phyloP scores from a whole-genome alignment of 1,140 invertebrate genomes.

The Mesaphorura yosii region DNA sequence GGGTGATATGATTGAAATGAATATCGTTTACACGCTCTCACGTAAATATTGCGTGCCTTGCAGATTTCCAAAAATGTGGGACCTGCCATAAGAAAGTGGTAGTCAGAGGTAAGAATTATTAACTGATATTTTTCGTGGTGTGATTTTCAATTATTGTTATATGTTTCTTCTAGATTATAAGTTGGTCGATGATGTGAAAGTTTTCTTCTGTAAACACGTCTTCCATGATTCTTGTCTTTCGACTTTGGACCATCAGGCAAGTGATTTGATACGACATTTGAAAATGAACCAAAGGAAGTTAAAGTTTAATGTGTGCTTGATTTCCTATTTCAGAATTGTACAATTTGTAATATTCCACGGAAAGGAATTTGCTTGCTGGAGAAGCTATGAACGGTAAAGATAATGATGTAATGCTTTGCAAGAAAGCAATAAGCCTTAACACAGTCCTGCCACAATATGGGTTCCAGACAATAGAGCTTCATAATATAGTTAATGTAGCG shows the following conservation, averaged over 20 bases:
- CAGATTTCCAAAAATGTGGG: conserved; percentile 59
- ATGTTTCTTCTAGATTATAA: conserved; percentile 39
- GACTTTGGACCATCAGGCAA: conserved; percentile 29
- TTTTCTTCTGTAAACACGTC: conserved; percentile 80
- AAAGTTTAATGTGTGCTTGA: neutral
- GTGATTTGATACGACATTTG: neutral
- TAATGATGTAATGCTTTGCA: too few species aligned
- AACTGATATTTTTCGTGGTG: conserved; percentile 3
- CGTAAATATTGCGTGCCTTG: conserved; percentile 34
- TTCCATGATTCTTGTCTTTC: conserved; percentile 77
- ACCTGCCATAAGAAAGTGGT: conserved; percentile 61
- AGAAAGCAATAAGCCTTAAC: too few species aligned
- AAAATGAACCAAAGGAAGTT: neutral
- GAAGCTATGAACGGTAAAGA: conserved; percentile 21
- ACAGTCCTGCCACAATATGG: too few species aligned
- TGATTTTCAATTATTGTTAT: conserved; percentile 17
- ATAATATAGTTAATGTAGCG: too few species aligned
- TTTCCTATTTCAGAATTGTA: conserved; percentile 29
- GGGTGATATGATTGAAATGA: conserved; percentile 7
- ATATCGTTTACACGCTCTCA: neutral
- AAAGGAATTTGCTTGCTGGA: conserved; percentile 26
- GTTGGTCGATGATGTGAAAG: conserved; percentile 52
- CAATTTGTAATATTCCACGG: conserved; percentile 26
- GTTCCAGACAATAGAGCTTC: too few species aligned
- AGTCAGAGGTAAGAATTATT: conserved; percentile 44